These are phyloP conservation scores for Zaprionus kolodkinae DNA, from an alignment of 1,140 invertebrate species.

Conservation along the genomic window DNA sequence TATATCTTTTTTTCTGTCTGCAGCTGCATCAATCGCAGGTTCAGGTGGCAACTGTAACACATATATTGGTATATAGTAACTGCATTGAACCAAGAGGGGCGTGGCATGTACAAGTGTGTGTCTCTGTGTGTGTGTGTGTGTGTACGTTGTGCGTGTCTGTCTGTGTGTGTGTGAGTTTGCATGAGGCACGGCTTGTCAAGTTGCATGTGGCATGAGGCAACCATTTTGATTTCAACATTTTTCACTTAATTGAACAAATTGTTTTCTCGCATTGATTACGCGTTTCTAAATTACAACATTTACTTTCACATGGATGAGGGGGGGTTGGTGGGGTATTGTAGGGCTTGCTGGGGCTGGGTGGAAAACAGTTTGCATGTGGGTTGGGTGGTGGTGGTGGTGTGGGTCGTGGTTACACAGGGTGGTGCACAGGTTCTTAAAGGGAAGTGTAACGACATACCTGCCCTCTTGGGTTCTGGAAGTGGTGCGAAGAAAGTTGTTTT, in stretches of 20 bases:
- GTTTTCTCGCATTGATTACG: background rate
- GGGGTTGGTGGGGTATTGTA: background rate
- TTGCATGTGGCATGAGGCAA: conserved; percentile 25
- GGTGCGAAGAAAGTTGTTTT: too few species aligned
- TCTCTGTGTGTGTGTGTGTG: too few species aligned
- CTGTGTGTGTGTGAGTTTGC: conserved; percentile 39
- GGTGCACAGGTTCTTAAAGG: too few species aligned
- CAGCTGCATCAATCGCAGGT: conserved; percentile 48
- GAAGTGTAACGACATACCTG: too few species aligned
- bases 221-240: conserved; percentile 18
- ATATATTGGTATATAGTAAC: conserved; percentile 14
- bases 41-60: conserved; percentile 42
- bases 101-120: conserved; percentile 40
- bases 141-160: conserved; percentile 7
- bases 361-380: too few species aligned
- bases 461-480: too few species aligned
- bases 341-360: background rate
- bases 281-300: conserved; percentile 13
- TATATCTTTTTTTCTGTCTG: conserved; percentile 9
- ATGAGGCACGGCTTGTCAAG: conserved; percentile 50
- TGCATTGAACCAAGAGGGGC: conserved; percentile 19
- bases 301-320: conserved; percentile 1
- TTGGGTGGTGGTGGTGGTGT: background rate
- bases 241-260: conserved; percentile 51
- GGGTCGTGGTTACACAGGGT: too few species aligned